Evolutionary conservation across 2,113 vertebrate genomes (phyloP), one percentile per base, ranked within the genome.

Genomic region (Tragelaphus imberbis): DNA sequence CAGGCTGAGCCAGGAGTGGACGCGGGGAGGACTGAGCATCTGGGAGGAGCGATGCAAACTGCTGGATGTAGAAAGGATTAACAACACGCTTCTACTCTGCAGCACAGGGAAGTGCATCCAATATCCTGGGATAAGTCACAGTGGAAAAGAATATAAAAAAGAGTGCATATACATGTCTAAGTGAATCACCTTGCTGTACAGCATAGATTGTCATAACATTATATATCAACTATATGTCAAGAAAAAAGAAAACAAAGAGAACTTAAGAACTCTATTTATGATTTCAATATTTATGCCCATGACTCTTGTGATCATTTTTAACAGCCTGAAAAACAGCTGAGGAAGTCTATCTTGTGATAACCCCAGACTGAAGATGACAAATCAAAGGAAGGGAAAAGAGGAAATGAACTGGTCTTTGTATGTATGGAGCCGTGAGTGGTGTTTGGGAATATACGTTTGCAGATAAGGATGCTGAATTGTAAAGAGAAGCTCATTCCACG

Each of bases 331-430:
- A 94, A 49, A 68, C 82, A 81, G 68, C 21, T 17, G 75, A 82
- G 44, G 8, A 97, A 95, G 16, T 91, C 40, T 28, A 56, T 30
- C 71, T 63, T 92, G 56, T 87, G 91, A 92, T 44, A 94, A 80
- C 16, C 13, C 61, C 65, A 84, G 61, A 92, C 36, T 94, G 47
- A 44, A 84, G 51, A 94, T 58, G 93, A 90, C 85, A 94, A 56
- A 94, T 94, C 88, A 75, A 90, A 95, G 77, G 85, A 81, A 95
- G 61, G 59, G 81, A 88, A 92, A 86, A 89, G 56, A 86, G 91
- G 89, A 92, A 96, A 63, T 71, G 44, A 80, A 51, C 87, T 91
- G 36, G 27, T 88, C 81, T 95, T 90, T 59, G 23, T 92, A 13
- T 81, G 87, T 84, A 55, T 88, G 85, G 93, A 88, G 91, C 95